These are phyloP conservation scores for Parus major DNA, from an alignment of 2,113 vertebrate genomes.

Conservation along the genomic window DNA sequence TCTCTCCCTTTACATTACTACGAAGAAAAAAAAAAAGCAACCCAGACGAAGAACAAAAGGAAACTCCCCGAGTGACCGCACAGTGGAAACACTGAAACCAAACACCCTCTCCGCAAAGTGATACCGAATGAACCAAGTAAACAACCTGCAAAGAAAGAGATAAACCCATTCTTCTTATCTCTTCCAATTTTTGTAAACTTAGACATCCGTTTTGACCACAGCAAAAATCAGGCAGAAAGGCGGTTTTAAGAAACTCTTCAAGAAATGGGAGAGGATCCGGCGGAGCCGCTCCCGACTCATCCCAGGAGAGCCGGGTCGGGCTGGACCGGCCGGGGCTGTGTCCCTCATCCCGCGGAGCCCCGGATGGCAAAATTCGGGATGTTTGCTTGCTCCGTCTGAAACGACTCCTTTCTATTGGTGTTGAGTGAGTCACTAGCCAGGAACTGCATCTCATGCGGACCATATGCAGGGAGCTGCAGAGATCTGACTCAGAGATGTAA, in stretches of 20 bases:
- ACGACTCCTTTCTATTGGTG: neutral
- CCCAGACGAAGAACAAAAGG: conserved; percentile 14
- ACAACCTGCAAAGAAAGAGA: conserved; percentile 20
- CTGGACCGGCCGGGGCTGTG: neutral
- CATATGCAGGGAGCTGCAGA: conserved; percentile 57
- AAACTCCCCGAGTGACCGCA: neutral
- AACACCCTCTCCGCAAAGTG: neutral
- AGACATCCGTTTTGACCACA: neutral
- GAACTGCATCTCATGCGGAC: conserved; percentile 39
- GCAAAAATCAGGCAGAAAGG: neutral
- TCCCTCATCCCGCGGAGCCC: neutral
- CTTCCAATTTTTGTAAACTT: neutral
- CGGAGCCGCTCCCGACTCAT: neutral
- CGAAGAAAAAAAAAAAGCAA: neutral
- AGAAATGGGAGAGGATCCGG: rapidly evolving
- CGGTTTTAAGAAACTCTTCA: neutral
- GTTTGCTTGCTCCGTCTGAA: neutral
- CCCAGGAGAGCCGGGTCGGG: neutral
- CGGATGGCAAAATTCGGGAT: neutral
- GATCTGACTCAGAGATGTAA: conserved; percentile 65
- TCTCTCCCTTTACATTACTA: neutral
- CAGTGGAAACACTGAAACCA: conserved; percentile 56
- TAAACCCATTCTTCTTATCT: neutral
- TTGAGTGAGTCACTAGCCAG: conserved; percentile 47
- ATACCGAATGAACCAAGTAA: conserved; percentile 4